phyloP scores from a whole-genome alignment of 1,140 invertebrate genomes.

The Hycleus phaleratus region DNA sequence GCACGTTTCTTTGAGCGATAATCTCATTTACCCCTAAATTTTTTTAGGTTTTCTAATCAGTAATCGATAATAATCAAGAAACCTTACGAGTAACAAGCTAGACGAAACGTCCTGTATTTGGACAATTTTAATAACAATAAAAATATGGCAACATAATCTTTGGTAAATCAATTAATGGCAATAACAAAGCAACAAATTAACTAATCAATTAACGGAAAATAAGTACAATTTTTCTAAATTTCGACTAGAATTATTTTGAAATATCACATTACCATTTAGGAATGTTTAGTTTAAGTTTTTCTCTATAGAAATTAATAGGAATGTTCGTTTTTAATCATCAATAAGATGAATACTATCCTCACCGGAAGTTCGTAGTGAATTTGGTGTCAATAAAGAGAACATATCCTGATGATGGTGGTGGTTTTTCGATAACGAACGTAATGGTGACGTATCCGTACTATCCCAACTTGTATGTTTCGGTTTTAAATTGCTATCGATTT shows the following conservation, averaged over 20 bases:
- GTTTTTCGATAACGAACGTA: conserved; percentile 26
- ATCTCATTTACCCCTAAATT: too few species aligned
- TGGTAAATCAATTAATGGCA: conserved; percentile 1
- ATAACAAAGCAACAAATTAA: conserved; percentile 3
- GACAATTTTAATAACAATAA: too few species aligned
- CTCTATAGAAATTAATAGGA: too few species aligned
- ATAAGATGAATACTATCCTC: conserved; percentile 38
- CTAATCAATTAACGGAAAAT: not conserved
- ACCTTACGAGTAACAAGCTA: too few species aligned
- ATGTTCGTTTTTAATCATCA: conserved; percentile 18
- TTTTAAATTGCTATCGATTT: conserved; percentile 30
- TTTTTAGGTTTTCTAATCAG: too few species aligned
- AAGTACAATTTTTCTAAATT: conserved; percentile 11
- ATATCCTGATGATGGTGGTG: conserved; percentile 34
- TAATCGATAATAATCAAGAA: too few species aligned
- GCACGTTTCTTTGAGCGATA: too few species aligned
- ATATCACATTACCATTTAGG: conserved; percentile 17
- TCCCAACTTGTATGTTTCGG: conserved; percentile 35
- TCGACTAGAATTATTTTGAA: conserved; percentile 18
- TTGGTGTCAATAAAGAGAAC: conserved; percentile 35
- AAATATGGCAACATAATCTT: not conserved
- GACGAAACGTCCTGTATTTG: too few species aligned
- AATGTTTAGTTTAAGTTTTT: too few species aligned
- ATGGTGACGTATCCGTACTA: conserved; percentile 28
- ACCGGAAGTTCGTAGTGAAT: conserved; percentile 26